Evolutionary conservation across 2,797 vertebrate genomes (phyloP).

Genomic region (Sebastes vulpes): DNA sequence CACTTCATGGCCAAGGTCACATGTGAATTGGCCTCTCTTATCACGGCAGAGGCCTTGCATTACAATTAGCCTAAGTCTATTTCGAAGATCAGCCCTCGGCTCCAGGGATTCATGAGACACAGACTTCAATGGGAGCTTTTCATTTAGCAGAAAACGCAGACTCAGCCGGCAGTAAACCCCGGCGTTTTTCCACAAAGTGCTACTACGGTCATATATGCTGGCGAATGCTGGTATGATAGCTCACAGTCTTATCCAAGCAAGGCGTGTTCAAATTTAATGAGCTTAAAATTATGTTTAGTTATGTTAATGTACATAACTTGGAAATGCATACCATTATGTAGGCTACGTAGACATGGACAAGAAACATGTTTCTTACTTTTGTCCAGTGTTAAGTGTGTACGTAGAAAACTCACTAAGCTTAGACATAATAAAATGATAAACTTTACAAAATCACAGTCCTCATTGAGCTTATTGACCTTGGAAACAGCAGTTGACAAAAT

Average conservation of each 20-base stretch:
- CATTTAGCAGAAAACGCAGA: constrained; percentile 50
- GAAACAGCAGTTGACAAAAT: not conserved
- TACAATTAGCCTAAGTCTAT: constrained; percentile 70
- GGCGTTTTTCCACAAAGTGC: constrained; percentile 16
- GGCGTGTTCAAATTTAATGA: not conserved
- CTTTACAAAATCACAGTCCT: not conserved
- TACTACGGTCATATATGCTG: not conserved
- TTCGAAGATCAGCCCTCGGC: constrained; percentile 61
- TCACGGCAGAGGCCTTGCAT: constrained; percentile 62
- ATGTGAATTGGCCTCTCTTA: constrained; percentile 63
- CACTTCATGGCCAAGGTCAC: constrained; percentile 64
- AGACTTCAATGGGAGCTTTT: constrained; percentile 68
- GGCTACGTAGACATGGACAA: not conserved
- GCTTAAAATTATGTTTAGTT: not conserved
- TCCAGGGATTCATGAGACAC: constrained; percentile 54
- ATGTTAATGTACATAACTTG: not conserved
- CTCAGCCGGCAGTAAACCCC: constrained; percentile 29
- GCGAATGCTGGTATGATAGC: not conserved
- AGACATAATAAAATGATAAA: not conserved
- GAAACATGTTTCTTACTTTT: not conserved
- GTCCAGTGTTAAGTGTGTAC: not conserved
- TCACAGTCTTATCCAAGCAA: not conserved
- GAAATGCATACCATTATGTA: not conserved
- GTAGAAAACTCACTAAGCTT: not conserved
- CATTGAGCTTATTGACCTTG: not conserved